Base-by-base conservation (phyloP, 2,113 vertebrate genomes). In the Oxyruncus cristatus region DNA sequence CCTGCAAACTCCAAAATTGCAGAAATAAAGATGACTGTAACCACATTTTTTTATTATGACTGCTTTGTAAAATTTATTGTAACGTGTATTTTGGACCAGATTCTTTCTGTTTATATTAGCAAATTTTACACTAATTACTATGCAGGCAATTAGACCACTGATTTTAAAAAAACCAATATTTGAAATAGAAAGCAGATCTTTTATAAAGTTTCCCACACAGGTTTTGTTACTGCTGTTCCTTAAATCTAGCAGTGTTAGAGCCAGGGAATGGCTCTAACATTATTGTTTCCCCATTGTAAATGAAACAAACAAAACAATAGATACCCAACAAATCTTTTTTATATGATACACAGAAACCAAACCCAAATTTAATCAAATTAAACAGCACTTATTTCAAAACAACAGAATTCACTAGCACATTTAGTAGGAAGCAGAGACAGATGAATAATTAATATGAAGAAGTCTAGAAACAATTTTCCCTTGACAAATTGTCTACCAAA, bases 101-200 rank as follows among this genome's bases (percentile, higher is more conserved):
- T 26, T 46, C 9, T 50, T 72, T 21, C 53, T 56, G 83, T 79
- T 62, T 52, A 24, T 50, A 39, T 71, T 22, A 74, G 66, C 4
- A 49, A 87, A 74, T 28, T 41, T 46, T 50, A 37, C 19, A 7
- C 12, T 53, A 44, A 19, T 16, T 62, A 61, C 61, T 32, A 83
- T 18, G 22, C 26, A 82, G 11, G 27, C 46, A 73, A 42, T 56
- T 58, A 50, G 16, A 28, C 18, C 42, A 65, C 28, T 24, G 19
- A 61, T 65, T 65, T 74, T 21, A 26, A 63, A 71, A 0, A 1
- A 49, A 0, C 0, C 3, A 9, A 32, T 8, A 39, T 58, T 44
- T 65, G 6, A 84, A 88, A 84, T 16, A 37, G 11, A 77, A 87
- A 89, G 18, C 14, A 72, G 22, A 73, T 21, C 12, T 87, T 79